These are phyloP conservation scores for Mylabris sibirica DNA, from an alignment of 2,888 invertebrate species.

Conservation along the genomic window DNA sequence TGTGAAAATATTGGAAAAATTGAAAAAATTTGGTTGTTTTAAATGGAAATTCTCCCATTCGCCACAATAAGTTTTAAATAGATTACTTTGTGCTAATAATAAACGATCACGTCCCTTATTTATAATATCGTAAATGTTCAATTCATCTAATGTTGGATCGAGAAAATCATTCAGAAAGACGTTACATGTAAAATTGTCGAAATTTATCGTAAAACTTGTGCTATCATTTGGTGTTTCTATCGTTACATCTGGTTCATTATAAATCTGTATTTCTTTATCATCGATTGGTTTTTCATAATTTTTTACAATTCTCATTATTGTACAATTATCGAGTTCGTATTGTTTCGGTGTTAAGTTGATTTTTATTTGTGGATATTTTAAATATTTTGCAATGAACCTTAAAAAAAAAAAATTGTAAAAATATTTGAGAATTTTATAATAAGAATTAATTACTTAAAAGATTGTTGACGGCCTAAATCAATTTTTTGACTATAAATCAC, in stretches of 20 bases:
- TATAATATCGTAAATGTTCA: conserved; percentile 31
- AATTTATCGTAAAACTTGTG: neutral
- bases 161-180: conserved; percentile 25
- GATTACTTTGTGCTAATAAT: conserved; percentile 26
- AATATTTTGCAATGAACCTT: conserved; percentile 44
- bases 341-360: conserved; percentile 18
- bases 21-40: neutral
- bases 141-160: conserved; percentile 18
- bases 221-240: neutral
- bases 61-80: conserved; percentile 20
- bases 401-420: conserved; percentile 21
- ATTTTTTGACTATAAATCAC: conserved; percentile 43
- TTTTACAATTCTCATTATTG: conserved; percentile 17
- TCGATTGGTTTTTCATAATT: conserved; percentile 17
- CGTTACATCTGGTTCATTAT: conserved; percentile 9
- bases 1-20: neutral
- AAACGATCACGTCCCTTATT: conserved; percentile 29
- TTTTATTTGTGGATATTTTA: conserved; percentile 18
- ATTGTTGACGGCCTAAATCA: conserved; percentile 50
- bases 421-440: conserved; percentile 31
- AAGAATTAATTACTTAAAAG: conserved; percentile 46
- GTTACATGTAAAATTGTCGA: conserved; percentile 14
- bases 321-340: conserved; percentile 18
- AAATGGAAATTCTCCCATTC: conserved; percentile 29
- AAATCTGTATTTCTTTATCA: neutral